Percentiles rank a stretch among this genome's conserved stretches.
Conservation (phyloP, 1,140 invertebrate species). For the Trigoniulus corallinus region DNA sequence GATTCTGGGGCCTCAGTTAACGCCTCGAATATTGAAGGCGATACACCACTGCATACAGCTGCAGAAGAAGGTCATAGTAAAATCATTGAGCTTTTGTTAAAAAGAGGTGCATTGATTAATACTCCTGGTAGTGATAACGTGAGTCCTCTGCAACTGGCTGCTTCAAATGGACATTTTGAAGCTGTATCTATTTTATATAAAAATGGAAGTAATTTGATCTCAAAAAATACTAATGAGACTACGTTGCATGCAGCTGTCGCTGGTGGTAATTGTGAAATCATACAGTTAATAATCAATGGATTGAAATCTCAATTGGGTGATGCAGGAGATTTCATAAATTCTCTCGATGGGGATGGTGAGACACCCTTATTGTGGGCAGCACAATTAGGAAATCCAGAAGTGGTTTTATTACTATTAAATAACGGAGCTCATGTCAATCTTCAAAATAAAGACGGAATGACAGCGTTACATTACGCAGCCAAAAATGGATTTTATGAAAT, state of each 20-base stretch:
- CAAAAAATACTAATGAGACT: no score
- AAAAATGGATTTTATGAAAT: no score
- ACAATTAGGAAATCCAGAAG: background rate
- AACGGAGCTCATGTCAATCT: background rate
- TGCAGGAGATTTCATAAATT: no score
- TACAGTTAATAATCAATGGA: no score
- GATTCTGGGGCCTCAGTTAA: conserved; percentile 1
- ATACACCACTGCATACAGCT: conserved; percentile 10
- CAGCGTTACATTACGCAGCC: background rate
- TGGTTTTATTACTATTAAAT: background rate
- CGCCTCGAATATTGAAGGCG: background rate
- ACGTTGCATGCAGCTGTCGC: background rate
- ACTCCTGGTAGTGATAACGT: conserved; percentile 7
- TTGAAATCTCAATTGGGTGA: no score
- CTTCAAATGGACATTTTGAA: conserved; percentile 4
- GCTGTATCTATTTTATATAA: no score
- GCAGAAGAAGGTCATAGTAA: background rate
- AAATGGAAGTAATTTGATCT: no score
- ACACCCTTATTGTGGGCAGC: background rate
- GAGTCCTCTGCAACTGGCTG: conserved; percentile 7
- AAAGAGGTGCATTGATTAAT: conserved; percentile 6
- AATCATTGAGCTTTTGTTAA: conserved; percentile 9
- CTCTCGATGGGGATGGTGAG: background rate
- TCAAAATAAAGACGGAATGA: background rate
- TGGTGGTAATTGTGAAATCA: background rate